Percentiles rank a stretch among this genome's conserved stretches.
These are phyloP conservation scores for Noturus placidus DNA, from an alignment of 2,113 vertebrate genomes.

Conservation along the genomic window DNA sequence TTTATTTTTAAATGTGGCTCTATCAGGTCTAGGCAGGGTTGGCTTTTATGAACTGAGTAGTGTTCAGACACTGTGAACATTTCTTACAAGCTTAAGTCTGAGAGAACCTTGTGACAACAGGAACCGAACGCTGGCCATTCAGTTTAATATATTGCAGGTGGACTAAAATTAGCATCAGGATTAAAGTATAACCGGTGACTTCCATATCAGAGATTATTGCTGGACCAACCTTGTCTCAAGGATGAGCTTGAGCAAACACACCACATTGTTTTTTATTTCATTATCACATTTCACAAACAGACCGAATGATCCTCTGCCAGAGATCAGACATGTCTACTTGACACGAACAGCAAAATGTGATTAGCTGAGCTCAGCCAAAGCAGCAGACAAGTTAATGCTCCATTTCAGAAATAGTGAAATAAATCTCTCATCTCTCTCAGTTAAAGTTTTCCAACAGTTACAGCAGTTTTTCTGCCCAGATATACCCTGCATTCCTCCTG, in stretches of 20 bases:
- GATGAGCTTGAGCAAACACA: slow-evolving; percentile 18
- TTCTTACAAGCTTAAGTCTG: neutral
- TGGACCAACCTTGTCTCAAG: slow-evolving; percentile 12
- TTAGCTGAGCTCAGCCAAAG: neutral
- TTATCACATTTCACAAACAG: slow-evolving; percentile 47
- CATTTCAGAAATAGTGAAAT: neutral
- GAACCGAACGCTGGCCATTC: neutral
- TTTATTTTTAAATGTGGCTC: slow-evolving; percentile 28
- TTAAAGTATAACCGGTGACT: neutral
- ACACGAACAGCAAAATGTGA: neutral
- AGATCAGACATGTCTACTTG: slow-evolving; percentile 28
- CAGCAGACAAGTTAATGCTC: neutral
- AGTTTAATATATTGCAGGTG: neutral
- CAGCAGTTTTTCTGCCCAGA: neutral
- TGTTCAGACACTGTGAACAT: neutral
- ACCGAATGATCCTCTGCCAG: slow-evolving; percentile 40
- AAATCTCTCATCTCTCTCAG: neutral
- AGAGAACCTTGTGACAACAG: neutral
- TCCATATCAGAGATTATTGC: neutral
- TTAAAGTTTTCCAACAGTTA: neutral
- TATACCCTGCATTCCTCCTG: neutral
- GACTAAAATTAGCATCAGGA: neutral
- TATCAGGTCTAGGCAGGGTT: slow-evolving; percentile 43
- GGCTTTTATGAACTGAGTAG: neutral
- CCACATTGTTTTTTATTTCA: slow-evolving; percentile 33